Evolutionary conservation across 2,888 invertebrate species (phyloP), one percentile per base, ranked within the genome.

Genomic region (Thecophora atra): DNA sequence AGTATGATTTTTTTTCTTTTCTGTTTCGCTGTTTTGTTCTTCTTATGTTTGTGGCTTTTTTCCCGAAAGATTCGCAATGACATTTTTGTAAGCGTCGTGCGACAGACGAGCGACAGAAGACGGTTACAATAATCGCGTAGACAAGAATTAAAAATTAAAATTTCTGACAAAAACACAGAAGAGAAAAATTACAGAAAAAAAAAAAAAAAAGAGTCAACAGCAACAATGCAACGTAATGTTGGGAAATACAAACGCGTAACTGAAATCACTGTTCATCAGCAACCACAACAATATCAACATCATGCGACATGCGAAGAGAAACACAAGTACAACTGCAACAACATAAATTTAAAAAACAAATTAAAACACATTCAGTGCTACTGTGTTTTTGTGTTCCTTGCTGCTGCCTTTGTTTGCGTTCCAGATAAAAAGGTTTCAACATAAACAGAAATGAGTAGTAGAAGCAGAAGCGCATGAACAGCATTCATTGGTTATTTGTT

Each of bases 81-180:
- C 37, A 11, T 8, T 37, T 37, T 37, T 37, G 37, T 6, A 37
- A 37, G 37, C 37, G 37, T 8, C 37, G 47, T 17, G 47, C 47
- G 47, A 47, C 47, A 47, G 47, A n/a, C 47, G 13, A 47, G 47
- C 47, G 15, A n/a, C 37, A 5, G n/a, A 11, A 15, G 47, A n/a
- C n/a, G 47, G n/a, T 15, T 47, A 47, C 47, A 15, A 47, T n/a
- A 47, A 47, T 47, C 47, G 60, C 28, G 5, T 17, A 47, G 21
- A 44, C 64, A 64, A 64, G 17, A 64, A 64, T 64, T 64, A 64
- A 64, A 64, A 64, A 64, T 64, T 64, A 64, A 64, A 64, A 64
- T 47, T 47, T 47, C 64, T 47, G 47, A 21, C 42, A 64, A 21
- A 26, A 26, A 26, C 21, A 24, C 44, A 24, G 24, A 28, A 28